Evolutionary conservation across 2,113 vertebrate species (phyloP), one percentile per base, ranked within the genome.

Genomic region (Dicerorhinus sumatrensis): DNA sequence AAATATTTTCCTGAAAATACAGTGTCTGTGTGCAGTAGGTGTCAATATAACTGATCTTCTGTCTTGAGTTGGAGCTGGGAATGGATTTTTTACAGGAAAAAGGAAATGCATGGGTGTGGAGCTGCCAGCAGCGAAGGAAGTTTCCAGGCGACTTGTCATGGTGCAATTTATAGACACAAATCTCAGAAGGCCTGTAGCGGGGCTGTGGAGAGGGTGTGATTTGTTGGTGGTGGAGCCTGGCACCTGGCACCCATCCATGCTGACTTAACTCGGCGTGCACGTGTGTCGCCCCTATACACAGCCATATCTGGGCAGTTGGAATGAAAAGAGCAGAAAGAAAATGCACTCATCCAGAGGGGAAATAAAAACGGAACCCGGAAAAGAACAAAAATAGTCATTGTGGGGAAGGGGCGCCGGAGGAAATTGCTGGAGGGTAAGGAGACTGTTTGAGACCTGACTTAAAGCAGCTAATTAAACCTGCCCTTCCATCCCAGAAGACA

Each of bases 31-130:
- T 90, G 62, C 51, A 58, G 73, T 88, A 69, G 88, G 92, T 79
- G 87, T 94, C 36, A 33, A 91, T 70, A 95, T 11, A 73, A 89
- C 73, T 92, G 17, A 75, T 90, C 84, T 94, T 96, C 95, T 96
- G 73, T 95, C 62, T 95, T 42, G 16, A 83, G 85, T 16, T 93
- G 83, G 96, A 89, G 63, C 79, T 56, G 77, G 89, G 89, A 97
- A 97, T 75, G 60, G 89, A 54, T 94, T 79, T 79, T 98, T 97
- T 91, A 96, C 70, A 96, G 70, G 93, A 96, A 98, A 97, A 86
- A 93, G 51, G 92, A 98, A 97, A 92, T 36, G 73, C 92, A 97
- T 31, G 79, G 82, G 63, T 84, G 97, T 96, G 95, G 97, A 97
- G 84, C 93, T 96, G 91, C 60, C 60, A 54, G 76, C 67, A 94